Percentiles rank a stretch among this genome's conserved stretches.
These are phyloP conservation scores for Phrixothrix hirtus DNA, from an alignment of 2,888 invertebrate genomes.

Conservation along the genomic window DNA sequence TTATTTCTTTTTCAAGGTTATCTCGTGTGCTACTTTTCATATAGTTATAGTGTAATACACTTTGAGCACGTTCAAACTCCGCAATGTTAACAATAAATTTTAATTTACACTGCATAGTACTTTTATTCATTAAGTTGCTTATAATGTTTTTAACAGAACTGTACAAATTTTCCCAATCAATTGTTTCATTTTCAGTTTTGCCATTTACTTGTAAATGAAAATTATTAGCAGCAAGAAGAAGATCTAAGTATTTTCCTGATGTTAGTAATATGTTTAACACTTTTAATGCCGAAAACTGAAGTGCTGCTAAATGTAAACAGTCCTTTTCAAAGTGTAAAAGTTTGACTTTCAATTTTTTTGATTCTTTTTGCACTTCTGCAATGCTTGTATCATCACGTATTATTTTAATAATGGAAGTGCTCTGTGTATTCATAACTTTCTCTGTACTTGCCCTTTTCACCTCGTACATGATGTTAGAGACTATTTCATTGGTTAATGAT, in stretches of 20 bases:
- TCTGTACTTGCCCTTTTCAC: constrained; percentile 56
- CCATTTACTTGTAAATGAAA: constrained; percentile 33
- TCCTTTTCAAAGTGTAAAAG: constrained; percentile 56
- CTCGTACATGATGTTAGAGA: constrained; percentile 59
- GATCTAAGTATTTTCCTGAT: constrained; percentile 60
- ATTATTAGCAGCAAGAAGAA: constrained; percentile 59
- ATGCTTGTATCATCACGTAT: constrained; percentile 28
- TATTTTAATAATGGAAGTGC: constrained; percentile 31
- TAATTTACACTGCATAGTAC: constrained; percentile 56
- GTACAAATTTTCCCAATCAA: constrained; percentile 28
- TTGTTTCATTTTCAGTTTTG: constrained; percentile 14
- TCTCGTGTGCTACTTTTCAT: constrained; percentile 52
- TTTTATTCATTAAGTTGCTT: constrained; percentile 55
- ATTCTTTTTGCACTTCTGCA: constrained; percentile 38
- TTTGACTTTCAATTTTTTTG: constrained; percentile 49
- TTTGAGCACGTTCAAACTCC: constrained; percentile 58
- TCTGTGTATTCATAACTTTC: constrained; percentile 39
- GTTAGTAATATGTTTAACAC: constrained; percentile 59
- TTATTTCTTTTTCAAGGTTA: constrained; percentile 47
- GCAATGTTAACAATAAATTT: constrained; percentile 55
- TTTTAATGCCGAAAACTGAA: constrained; percentile 64
- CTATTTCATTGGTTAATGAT: constrained; percentile 58
- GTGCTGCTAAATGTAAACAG: constrained; percentile 56
- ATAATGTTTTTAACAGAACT: constrained; percentile 51
- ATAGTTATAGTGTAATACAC: constrained; percentile 55